Base-by-base conservation (phyloP, 1,140 invertebrate genomes). In the Sycobia sp. region DNA sequence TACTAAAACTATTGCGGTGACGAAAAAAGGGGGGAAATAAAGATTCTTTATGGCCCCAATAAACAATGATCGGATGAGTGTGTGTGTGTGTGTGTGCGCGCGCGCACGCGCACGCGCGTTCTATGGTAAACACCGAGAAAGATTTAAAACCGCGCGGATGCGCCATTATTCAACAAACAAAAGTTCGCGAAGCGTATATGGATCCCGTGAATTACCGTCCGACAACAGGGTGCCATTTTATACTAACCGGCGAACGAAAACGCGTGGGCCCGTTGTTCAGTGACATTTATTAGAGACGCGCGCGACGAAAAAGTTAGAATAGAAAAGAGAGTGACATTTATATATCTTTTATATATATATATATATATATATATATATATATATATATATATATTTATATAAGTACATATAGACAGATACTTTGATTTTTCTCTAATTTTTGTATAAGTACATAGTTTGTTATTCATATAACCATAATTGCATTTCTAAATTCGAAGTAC, bases 231-330 rank as follows among this genome's bases (percentile, higher is more conserved):
- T 53, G 22, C n/a, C 34, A 53, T 53, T 53, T 23, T 38, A 13
- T n/a, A n/a, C n/a, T 55, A 8, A 18, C 23, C 20, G 22, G 22
- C 36, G 32, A 18, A 32, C 13, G 5, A 4, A 49, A 11, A 4
- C n/a, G 4, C 3, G 7, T 20, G 51, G 9, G 1, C 13, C 23
- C 27, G 18, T 1, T n/a, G n/a, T n/a, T n/a, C n/a, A 34, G 5
- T 38, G 20, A 53, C 20, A 38, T 53, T 53, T 53, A 36, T 53
- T 53, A 53, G 49, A 2, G 18, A 23, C 10, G 27, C 16, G 38
- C n/a, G 25, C 22, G 20, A 1, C 14, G 38, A 23, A 43, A 39
- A 18, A 54, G 16, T 44, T 29, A n/a, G 50, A 54, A 36, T 27
- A 8, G 25, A 50, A 56, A 50, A 56, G 29, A 50, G 50, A n/a